Conservation (phyloP, 2,888 invertebrate species). For the Hanleya hanleyi region DNA sequence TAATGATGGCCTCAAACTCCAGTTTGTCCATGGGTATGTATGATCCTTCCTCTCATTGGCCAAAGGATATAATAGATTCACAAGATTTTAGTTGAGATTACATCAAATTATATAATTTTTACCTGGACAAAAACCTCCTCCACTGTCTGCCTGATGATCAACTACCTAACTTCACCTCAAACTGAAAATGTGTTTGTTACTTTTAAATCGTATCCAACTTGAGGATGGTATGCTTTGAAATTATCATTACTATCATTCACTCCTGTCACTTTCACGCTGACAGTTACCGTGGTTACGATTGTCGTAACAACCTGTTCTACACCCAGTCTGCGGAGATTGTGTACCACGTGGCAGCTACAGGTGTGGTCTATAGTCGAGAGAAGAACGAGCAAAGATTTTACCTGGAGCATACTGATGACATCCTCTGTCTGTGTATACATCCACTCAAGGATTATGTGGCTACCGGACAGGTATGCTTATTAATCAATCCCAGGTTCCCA, state of each 20-base stretch:
- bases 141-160: too few species aligned
- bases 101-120: too few species aligned
- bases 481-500: neutral
- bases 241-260: too few species aligned
- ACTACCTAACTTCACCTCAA: too few species aligned
- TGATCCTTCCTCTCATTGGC: too few species aligned
- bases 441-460: constrained; percentile 73
- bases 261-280: neutral
- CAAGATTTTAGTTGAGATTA: too few species aligned
- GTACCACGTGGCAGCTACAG: constrained; percentile 74
- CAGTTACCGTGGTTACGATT: constrained; percentile 75
- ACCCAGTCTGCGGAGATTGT: constrained; percentile 72
- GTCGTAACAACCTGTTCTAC: constrained; percentile 74
- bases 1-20: constrained; percentile 66
- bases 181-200: too few species aligned
- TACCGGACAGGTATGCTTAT: constrained; percentile 72
- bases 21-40: constrained; percentile 72
- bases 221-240: too few species aligned
- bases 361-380: constrained; percentile 71
- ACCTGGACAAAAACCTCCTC: too few species aligned
- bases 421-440: constrained; percentile 73
- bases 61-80: too few species aligned
- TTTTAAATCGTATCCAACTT: too few species aligned
- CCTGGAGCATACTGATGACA: constrained; percentile 74
- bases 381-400: constrained; percentile 73